A percentile compares a stretch with the other conserved stretches of the same genome.
phyloP scores from a whole-genome alignment of 2,113 vertebrate genomes.

The Cichladusa arquata region DNA sequence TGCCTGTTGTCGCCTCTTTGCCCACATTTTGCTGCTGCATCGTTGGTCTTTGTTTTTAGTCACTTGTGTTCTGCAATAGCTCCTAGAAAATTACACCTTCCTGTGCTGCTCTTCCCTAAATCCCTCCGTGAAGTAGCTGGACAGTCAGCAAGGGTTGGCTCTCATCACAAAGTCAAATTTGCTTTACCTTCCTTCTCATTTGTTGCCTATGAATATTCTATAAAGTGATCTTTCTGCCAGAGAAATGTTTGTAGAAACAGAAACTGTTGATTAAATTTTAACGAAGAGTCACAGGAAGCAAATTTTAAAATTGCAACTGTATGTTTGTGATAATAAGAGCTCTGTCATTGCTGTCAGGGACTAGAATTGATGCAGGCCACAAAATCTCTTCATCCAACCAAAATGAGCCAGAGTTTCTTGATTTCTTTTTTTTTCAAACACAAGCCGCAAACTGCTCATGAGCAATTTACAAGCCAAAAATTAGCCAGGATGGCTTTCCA shows the following conservation, averaged over 20 bases:
- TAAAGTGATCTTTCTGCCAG: background rate
- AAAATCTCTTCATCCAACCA: slow-evolving; percentile 55
- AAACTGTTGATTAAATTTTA: slow-evolving; percentile 50
- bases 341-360: slow-evolving; percentile 64
- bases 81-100: background rate
- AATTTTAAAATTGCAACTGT: slow-evolving; percentile 50
- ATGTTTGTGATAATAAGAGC: slow-evolving; percentile 55
- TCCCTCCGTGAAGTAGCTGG: background rate
- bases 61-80: background rate
- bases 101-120: background rate
- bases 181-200: background rate
- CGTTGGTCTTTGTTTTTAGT: background rate
- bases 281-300: slow-evolving; percentile 46
- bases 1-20: background rate
- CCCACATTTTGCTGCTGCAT: background rate
- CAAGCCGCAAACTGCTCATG: slow-evolving; percentile 52
- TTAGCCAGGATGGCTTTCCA: slow-evolving; percentile 62
- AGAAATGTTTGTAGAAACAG: slow-evolving; percentile 20
- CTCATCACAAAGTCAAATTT: background rate
- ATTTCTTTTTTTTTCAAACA: background rate
- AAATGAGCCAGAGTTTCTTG: slow-evolving; percentile 35
- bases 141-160: background rate
- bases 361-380: slow-evolving; percentile 57
- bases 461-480: slow-evolving; percentile 64
- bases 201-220: background rate